Evolutionary conservation across 2,113 vertebrate genomes (phyloP), one percentile per base, ranked within the genome.

Genomic region (Turdus rufiventris): DNA sequence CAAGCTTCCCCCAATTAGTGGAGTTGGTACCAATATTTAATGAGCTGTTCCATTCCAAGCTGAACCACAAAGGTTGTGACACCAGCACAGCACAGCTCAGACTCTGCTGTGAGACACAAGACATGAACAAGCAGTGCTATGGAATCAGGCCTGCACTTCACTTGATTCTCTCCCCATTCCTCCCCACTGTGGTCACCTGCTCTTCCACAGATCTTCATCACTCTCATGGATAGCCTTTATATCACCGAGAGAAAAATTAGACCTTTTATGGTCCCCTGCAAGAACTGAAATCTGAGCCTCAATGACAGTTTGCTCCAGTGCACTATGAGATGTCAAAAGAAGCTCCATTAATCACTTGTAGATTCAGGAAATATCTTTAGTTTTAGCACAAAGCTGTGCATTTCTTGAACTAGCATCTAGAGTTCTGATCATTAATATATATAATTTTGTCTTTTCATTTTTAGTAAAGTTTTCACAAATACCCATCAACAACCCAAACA

Each of bases 401-500:
- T 42, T 82, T 82, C 21, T 68, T 56, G 71, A 29, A 26, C 16
- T 17, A 54, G 4, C 8, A 6, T 60, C 47, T 87, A 40, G 15
- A 56, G 19, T 20, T 71, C 2, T 51, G 14, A 34, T 75, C 2
- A 58, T 33, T 74, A 66, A 9, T 51, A 51, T 5, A 50, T 47
- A 66, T 47, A 1, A 0, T 23, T 88, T 70, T 51, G 8, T 40
- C 45, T 75, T 87, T 57, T 15, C 25, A 53, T 19, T 47, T 60
- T 71, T n/a, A 40, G 5, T 43, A 18, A 8, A 5, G 4, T 63
- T 93, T 78, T 92, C 61, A 62, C 31, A 62, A 70, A 67, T 40
- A 58, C 5, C 6, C 15, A 29, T 24, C 0, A 0, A 12, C 68
- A 73, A 57, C 5, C 1, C 13, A 51, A 70, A 81, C 9, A 36